Evolutionary conservation across 2,888 invertebrate genomes (phyloP).

Genomic region (Plutella xylostella): DNA sequence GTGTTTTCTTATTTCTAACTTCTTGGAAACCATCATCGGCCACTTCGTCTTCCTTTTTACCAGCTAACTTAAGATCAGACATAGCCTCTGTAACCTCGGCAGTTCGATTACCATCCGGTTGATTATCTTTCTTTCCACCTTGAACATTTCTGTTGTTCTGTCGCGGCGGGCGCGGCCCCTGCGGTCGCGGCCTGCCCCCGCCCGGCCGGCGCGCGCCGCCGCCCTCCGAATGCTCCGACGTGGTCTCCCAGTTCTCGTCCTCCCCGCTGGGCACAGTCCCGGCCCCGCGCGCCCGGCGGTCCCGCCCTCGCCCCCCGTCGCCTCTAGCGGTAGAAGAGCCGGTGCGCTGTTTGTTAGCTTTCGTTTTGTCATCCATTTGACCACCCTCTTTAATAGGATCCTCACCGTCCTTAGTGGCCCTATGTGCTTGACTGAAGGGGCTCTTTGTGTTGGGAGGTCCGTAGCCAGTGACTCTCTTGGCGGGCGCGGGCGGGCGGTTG

Average conservation of each 20-base stretch:
- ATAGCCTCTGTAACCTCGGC: constrained; percentile 52
- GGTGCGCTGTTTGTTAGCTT: constrained; percentile 74
- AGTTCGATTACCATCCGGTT: constrained; percentile 37
- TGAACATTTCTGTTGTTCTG: constrained; percentile 42
- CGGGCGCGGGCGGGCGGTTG: constrained; percentile 56
- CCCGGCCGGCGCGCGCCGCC: constrained; percentile 42
- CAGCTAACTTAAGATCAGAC: constrained; percentile 45
- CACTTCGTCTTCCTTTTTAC: constrained; percentile 57
- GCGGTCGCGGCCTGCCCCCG: constrained; percentile 39
- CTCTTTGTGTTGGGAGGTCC: constrained; percentile 86
- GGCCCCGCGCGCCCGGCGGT: constrained; percentile 46
- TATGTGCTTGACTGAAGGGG: constrained; percentile 73
- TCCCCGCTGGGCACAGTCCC: constrained; percentile 55
- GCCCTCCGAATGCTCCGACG: constrained; percentile 83
- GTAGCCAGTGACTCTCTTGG: constrained; percentile 78
- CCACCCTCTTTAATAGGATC: constrained; percentile 41
- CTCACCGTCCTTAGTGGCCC: constrained; percentile 47
- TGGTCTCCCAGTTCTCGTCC: constrained; percentile 83
- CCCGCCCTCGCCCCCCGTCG: constrained; percentile 26
- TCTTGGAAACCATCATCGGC: constrained; percentile 85
- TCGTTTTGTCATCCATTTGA: constrained; percentile 73
- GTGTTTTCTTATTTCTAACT: constrained; percentile 83
- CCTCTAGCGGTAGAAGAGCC: constrained; percentile 73
- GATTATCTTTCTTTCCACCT: constrained; percentile 38
- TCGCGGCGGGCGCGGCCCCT: constrained; percentile 46